Conservation (phyloP, 2,888 invertebrate species). For the Nyleta sp. region DNA sequence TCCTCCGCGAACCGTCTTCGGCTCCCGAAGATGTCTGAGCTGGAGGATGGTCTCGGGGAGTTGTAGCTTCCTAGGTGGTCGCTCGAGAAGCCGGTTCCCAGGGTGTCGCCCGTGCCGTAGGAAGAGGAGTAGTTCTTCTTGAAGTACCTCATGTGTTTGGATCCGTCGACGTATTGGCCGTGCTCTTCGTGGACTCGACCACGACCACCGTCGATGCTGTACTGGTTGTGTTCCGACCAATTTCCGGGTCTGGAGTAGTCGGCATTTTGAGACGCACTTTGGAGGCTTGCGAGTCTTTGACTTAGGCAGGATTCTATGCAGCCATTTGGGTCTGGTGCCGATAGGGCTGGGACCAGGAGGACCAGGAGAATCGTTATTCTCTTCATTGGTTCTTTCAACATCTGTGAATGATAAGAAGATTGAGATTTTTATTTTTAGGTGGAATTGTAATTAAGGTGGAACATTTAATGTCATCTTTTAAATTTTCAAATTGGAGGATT, state of each 20-base stretch:
- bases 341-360: slow-evolving; percentile 7
- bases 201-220: slow-evolving; percentile 70
- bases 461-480: too few relatives aligned
- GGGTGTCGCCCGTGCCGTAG: slow-evolving; percentile 49
- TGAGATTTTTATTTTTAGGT: too few relatives aligned
- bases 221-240: slow-evolving; percentile 75
- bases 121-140: slow-evolving; percentile 75
- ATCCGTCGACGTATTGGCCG: slow-evolving; percentile 71
- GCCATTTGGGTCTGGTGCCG: slow-evolving; percentile 44
- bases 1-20: background rate
- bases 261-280: background rate
- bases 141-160: slow-evolving; percentile 72
- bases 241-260: slow-evolving; percentile 72
- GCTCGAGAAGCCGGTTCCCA: background rate
- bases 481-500: too few relatives aligned
- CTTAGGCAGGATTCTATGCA: slow-evolving; percentile 48
- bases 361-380: slow-evolving; percentile 15
- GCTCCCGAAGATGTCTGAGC: slow-evolving; percentile 1
- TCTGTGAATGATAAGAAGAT: too few relatives aligned
- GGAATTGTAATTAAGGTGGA: too few relatives aligned
- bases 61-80: slow-evolving; percentile 7
- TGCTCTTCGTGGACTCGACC: slow-evolving; percentile 74
- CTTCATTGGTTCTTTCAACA: slow-evolving; percentile 16
- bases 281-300: slow-evolving; percentile 28
- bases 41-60: slow-evolving; percentile 3